phyloP scores from a whole-genome alignment of 2,797 vertebrate genomes.

The Notolepis coatsorum region DNA sequence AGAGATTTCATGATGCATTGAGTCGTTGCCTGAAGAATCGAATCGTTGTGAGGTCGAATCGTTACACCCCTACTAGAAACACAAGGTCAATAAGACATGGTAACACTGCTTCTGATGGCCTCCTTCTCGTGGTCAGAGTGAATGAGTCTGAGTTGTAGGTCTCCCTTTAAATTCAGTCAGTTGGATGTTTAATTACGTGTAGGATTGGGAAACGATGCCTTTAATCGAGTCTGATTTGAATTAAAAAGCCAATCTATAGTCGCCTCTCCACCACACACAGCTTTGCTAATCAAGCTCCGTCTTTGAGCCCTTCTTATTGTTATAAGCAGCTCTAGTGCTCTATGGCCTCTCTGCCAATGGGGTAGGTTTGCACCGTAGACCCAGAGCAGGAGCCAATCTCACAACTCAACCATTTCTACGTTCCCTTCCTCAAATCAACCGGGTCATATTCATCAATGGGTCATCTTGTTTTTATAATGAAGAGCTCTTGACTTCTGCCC shows the following conservation, averaged over 20 bases:
- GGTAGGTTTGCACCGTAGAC: neutral
- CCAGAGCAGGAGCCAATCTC: conserved; percentile 39
- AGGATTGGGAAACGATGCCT: neutral
- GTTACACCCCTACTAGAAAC: too few relatives aligned
- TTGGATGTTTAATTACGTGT: too few relatives aligned
- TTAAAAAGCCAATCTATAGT: conserved; percentile 22
- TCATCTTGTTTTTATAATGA: too few relatives aligned
- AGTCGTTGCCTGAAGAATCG: too few relatives aligned
- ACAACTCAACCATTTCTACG: neutral
- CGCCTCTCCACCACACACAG: conserved; percentile 38
- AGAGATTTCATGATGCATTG: too few relatives aligned
- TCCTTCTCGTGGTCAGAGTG: too few relatives aligned
- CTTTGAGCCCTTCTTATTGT: conserved; percentile 53
- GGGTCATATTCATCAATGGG: conserved; percentile 41
- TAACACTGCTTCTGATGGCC: too few relatives aligned
- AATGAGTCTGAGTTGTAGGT: too few relatives aligned
- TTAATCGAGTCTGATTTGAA: conserved; percentile 10
- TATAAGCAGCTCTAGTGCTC: conserved; percentile 44
- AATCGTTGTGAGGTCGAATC: too few relatives aligned
- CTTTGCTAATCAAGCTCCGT: conserved; percentile 60
- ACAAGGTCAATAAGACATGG: too few relatives aligned
- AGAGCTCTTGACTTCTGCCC: conserved; percentile 11
- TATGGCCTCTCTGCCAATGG: conserved; percentile 37
- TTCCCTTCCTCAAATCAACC: conserved; percentile 35
- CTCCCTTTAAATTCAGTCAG: too few relatives aligned